Percentiles rank a stretch among this genome's conserved stretches.
These are phyloP conservation scores for Pogonocichla stellata DNA, from an alignment of 2,113 vertebrate genomes.

Conservation along the genomic window DNA sequence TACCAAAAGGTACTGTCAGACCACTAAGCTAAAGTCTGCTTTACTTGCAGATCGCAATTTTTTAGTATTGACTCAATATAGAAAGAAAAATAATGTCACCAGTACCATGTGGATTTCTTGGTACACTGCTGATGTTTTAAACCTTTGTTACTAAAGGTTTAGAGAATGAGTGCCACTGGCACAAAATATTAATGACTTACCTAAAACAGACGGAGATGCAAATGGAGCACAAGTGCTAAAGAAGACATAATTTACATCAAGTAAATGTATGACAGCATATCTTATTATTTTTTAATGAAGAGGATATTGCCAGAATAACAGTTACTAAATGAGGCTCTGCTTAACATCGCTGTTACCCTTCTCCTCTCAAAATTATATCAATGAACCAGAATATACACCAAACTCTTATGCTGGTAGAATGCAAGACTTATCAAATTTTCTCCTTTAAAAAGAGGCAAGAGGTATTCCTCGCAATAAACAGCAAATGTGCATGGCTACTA, in stretches of 20 bases:
- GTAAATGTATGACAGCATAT: not conserved
- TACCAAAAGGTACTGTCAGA: not conserved
- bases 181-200: not conserved
- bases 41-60: not conserved
- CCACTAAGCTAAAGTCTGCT: not conserved
- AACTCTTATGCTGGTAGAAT: not conserved
- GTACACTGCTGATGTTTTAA: not conserved
- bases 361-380: not conserved
- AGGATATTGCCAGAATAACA: not conserved
- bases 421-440: not conserved
- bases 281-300: not conserved
- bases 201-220: not conserved
- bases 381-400: not conserved
- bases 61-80: not conserved
- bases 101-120: not conserved
- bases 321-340: not conserved
- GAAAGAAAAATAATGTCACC: not conserved
- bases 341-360: not conserved
- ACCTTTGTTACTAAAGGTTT: not conserved
- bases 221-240: not conserved
- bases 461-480: not conserved
- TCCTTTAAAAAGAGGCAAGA: not conserved
- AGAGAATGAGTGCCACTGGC: not conserved
- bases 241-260: not conserved
- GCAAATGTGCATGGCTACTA: not conserved